Base-by-base conservation (phyloP, 2,888 invertebrate genomes). In the Drosophila merina region DNA sequence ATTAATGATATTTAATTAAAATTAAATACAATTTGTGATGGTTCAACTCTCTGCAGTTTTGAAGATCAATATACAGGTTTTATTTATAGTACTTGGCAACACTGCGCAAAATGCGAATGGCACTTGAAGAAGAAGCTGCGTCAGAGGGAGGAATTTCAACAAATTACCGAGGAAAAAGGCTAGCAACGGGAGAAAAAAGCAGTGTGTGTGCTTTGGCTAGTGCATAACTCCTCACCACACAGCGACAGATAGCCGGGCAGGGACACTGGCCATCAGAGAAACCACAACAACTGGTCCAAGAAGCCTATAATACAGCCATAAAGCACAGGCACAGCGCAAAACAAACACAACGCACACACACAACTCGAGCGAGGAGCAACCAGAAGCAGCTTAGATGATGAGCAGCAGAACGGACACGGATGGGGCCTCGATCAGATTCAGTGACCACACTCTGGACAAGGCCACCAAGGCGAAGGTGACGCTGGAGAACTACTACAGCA, bases 381-480 rank as follows among this genome's bases (percentile, higher is more conserved):
- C 4, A 50, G 42, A 48, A 51, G 45, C 63, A 84, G 73, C 75
- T 79, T 82, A 84, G 86, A 85, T 81, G 84, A 85, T 85, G 85
- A 89, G 89, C 85, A 86, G 89, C 75, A 82, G 82, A 79, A 81
- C 81, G 77, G 81, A 81, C 81, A 76, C 88, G 75, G 90, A 91
- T 77, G 89, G 87, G 73, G 89, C 90, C 72, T 86, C 94, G 90
- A 96, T 97, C 92, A 96, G 97, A 93, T 97, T 98, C 93, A 97
- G 97, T 94, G 97, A 97, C 91, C 97, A 98, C 93, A 99, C 99
- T 90, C 94, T 97, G 93, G 99, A 99, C 94, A 99, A 99, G 93
- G 99, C 98, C 88, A 98, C 98, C 91, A 98, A 99, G 93, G 99
- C 99, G 87, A 99, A 99, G 94, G 96, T 99, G 91, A 98, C 99